These are phyloP conservation scores for Drosophila demipolita DNA, from an alignment of 2,888 invertebrate genomes.

Conservation along the genomic window DNA sequence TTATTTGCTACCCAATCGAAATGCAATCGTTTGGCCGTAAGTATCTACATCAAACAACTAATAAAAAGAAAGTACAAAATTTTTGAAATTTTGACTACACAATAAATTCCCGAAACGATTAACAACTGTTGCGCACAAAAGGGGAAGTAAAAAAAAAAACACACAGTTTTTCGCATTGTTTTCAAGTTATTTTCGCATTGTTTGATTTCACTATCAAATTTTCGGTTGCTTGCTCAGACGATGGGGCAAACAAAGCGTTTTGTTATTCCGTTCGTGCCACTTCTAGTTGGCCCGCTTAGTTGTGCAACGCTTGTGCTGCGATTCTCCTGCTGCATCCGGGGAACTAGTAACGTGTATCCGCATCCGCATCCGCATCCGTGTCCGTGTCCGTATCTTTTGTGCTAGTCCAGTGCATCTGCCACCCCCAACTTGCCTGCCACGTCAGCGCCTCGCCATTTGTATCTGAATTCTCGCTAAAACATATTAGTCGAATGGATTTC, in stretches of 20 bases:
- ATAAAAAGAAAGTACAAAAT: neutral
- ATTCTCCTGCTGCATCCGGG: conserved; percentile 34
- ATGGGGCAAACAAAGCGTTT: conserved; percentile 32
- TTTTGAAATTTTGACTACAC: neutral
- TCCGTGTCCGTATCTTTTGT: conserved; percentile 19
- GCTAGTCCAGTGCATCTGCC: conserved; percentile 1
- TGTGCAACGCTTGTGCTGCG: conserved; percentile 39
- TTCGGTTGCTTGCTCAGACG: conserved; percentile 66
- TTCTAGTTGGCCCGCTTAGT: conserved; percentile 6
- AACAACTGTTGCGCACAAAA: neutral
- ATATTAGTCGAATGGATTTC: conserved; percentile 77
- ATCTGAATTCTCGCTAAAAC: conserved; percentile 73
- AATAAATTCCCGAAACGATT: neutral
- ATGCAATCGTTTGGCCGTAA: neutral
- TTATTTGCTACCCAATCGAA: neutral
- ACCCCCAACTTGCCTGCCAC: neutral
- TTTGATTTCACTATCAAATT: conserved; percentile 78
- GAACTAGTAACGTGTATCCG: conserved; percentile 8
- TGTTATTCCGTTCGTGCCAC: conserved; percentile 14
- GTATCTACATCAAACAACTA: neutral
- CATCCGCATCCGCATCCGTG: conserved; percentile 19
- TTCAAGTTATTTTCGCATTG: conserved; percentile 76
- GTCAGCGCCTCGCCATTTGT: conserved; percentile 47
- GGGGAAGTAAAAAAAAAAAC: conserved; percentile 2
- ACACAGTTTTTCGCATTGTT: conserved; percentile 51